phyloP scores from a whole-genome alignment of 2,113 vertebrate genomes.

The Nematolebias whitei region DNA sequence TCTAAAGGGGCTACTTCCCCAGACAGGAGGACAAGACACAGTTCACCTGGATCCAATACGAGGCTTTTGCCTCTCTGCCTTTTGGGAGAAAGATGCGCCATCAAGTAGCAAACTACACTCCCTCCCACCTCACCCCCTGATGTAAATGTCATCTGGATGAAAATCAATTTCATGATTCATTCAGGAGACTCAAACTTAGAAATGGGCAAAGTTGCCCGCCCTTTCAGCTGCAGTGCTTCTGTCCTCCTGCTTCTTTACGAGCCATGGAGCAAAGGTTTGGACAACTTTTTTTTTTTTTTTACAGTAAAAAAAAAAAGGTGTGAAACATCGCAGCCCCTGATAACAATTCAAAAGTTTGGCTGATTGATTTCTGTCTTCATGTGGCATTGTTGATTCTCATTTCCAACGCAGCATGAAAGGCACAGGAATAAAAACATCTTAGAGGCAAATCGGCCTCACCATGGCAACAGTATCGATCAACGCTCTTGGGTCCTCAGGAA shows the following conservation, averaged over 20 bases:
- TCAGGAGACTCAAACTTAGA: conserved; percentile 51
- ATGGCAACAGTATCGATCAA: conserved; percentile 79
- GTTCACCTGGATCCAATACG: conserved; percentile 70
- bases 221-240: conserved; percentile 21
- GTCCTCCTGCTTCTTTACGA: neutral
- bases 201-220: conserved; percentile 41
- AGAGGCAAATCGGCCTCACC: conserved; percentile 73
- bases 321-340: conserved; percentile 32
- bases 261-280: neutral
- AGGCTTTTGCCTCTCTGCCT: conserved; percentile 47
- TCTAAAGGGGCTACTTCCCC: conserved; percentile 61
- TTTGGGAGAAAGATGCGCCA: conserved; percentile 34
- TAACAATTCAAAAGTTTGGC: conserved; percentile 57
- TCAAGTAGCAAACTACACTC: conserved; percentile 39
- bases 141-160: conserved; percentile 68
- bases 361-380: conserved; percentile 52
- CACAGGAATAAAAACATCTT: conserved; percentile 77
- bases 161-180: conserved; percentile 68
- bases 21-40: conserved; percentile 64
- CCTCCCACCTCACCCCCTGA: conserved; percentile 18
- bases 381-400: conserved; percentile 67
- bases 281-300: conserved; percentile 20
- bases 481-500: conserved; percentile 66
- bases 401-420: conserved; percentile 68
- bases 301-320: too few species aligned